Evolutionary conservation across 2,113 vertebrate species (phyloP), one percentile per base, ranked within the genome.

Genomic region (Ursus arctos): DNA sequence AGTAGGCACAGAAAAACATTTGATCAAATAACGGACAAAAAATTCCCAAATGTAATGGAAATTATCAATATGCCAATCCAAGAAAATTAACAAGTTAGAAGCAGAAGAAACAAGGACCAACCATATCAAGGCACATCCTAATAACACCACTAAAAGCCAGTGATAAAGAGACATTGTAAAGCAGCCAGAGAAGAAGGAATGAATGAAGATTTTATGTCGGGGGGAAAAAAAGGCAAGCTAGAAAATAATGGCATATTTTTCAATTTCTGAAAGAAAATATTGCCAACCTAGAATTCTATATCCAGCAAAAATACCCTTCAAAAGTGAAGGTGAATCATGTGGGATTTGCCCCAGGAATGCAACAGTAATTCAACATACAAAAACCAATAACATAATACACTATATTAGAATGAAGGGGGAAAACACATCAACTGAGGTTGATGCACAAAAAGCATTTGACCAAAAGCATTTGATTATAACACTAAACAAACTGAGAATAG

Each of bases 31-130:
- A 82, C 28, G 7, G 5, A 61, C 40, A 76, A 67, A 61, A 89
- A 15, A 4, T 82, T 97, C 80, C 18, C 26, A 43, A 77, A 31
- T 71, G 11, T 24, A 53, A 49, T 83, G 14, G 77, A 82, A 61
- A 59, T 80, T 74, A 12, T 71, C 57, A n/a, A 91, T 72, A 1
- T 22, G 49, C 18, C 89, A 43, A 51, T 36, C 31, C 47, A 91
- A 79, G 69, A 57, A 94, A 67, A 69, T 40, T 11, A 74, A 31
- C 36, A 74, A 59, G 14, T 6, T 16, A 74, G 47, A 82, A 85
- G 28, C 49, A 85, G 51, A 97, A 83, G 11, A 95, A 76, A 86
- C 19, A 69, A 59, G 91, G 28, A 21, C 47, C 86, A 89, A 76
- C n/a, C 24, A 76, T 10, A 47, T n/a, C 79, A 88, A 81, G n/a